phyloP scores from a whole-genome alignment of 2,797 vertebrate species.

The Cynopterus sphinx region DNA sequence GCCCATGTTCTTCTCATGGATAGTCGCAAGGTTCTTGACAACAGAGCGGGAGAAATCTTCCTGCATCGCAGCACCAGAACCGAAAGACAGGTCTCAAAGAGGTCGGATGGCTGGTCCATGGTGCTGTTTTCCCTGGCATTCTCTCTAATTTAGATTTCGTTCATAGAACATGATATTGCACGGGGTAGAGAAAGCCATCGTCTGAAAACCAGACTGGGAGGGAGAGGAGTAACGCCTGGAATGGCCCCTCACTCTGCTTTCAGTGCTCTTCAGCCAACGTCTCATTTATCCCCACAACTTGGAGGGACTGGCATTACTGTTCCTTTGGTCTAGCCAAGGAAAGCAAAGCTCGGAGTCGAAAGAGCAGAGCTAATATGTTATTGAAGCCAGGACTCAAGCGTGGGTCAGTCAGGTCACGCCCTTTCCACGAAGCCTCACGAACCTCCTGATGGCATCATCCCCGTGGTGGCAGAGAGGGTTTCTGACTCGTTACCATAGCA shows the following conservation, averaged over 20 bases:
- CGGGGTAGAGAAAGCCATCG: neutral
- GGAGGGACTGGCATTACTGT: neutral
- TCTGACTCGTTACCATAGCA: neutral
- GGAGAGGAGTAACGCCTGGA: rapidly evolving
- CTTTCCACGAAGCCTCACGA: neutral
- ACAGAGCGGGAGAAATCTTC: neutral
- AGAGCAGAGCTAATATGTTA: neutral
- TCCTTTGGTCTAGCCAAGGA: neutral
- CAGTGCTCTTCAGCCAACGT: rapidly evolving
- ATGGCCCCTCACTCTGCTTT: neutral
- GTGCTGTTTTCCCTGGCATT: neutral
- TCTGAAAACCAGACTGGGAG: neutral
- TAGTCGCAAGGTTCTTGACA: neutral
- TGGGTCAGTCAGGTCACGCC: neutral
- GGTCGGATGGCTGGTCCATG: neutral
- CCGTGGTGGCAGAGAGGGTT: neutral
- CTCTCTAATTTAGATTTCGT: neutral
- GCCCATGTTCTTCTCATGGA: neutral
- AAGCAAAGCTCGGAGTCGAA: neutral
- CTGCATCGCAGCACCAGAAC: neutral
- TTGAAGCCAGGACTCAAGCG: neutral
- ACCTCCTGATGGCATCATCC: neutral
- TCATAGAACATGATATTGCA: neutral
- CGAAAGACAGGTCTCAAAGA: neutral
- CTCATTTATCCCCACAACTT: neutral